phyloP scores from a whole-genome alignment of 2,113 vertebrate genomes.

The Orientallactaga bullata region DNA sequence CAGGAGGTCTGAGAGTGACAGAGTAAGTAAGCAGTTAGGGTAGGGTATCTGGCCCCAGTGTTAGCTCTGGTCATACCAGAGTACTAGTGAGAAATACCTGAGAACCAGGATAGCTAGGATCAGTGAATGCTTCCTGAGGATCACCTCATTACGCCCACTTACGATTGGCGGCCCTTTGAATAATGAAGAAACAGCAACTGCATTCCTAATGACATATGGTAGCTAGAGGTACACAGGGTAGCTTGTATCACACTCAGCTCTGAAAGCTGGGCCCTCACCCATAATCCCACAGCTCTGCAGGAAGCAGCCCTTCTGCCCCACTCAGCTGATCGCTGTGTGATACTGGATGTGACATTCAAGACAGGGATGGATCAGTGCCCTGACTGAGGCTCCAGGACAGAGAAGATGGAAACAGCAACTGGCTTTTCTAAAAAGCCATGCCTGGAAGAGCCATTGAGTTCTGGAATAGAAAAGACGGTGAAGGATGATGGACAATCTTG shows the following conservation, averaged over 20 bases:
- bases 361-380: not conserved
- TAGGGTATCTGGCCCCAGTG: accelerated
- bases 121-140: not conserved
- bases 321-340: not conserved
- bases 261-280: not conserved
- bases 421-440: not conserved
- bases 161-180: accelerated
- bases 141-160: not conserved
- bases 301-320: accelerated
- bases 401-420: not conserved
- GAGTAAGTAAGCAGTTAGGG: not conserved
- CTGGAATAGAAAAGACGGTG: not conserved
- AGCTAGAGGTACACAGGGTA: not conserved
- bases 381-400: not conserved
- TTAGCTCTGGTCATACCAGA: not conserved
- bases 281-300: not conserved
- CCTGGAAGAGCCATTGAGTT: not conserved
- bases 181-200: not conserved
- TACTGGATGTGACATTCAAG: accelerated
- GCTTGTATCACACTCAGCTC: not conserved
- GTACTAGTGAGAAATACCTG: not conserved
- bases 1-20: not conserved
- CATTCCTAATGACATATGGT: not conserved
- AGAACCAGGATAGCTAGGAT: not conserved
- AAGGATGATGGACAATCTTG: not conserved